Evolutionary conservation across 2,797 vertebrate genomes (phyloP).

Genomic region (Tadarida brasiliensis): DNA sequence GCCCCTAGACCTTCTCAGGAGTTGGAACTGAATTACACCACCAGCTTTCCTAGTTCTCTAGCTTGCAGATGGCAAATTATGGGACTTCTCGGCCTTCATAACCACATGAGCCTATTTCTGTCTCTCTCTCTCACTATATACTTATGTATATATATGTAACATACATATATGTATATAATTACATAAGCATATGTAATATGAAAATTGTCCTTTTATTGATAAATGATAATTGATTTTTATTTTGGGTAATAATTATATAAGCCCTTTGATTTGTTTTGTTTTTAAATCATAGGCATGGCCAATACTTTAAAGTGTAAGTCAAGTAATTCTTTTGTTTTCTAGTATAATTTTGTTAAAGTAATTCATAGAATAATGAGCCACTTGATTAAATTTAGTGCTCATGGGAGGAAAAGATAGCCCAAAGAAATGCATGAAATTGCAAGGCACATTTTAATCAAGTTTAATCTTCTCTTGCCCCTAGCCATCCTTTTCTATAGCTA

Average conservation of each 20-base stretch:
- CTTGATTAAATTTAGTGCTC: conserved; percentile 40
- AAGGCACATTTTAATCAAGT: conserved; percentile 28
- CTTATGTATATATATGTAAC: no score
- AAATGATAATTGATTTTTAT: conserved; percentile 38
- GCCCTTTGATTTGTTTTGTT: not conserved
- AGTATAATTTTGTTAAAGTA: not conserved
- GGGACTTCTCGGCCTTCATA: not conserved
- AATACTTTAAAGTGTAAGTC: conserved; percentile 45
- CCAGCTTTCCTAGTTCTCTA: not conserved
- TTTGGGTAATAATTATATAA: not conserved
- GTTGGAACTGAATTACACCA: not conserved
- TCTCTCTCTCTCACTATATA: not conserved
- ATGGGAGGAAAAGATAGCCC: not conserved
- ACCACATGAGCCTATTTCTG: not conserved
- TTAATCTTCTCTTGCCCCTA: conserved; percentile 2
- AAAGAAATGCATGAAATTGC: conserved; percentile 20
- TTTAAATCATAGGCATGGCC: not conserved
- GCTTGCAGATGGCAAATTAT: not conserved
- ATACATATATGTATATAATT: no score
- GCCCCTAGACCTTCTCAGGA: not conserved
- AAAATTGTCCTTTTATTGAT: not conserved
- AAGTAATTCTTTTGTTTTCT: conserved; percentile 44
- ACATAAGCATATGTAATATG: no score
- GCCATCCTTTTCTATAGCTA: not conserved
- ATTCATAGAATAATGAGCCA: not conserved